These are phyloP conservation scores for Tetranychus urticae DNA, from an alignment of 1,140 invertebrate genomes.

Conservation along the genomic window DNA sequence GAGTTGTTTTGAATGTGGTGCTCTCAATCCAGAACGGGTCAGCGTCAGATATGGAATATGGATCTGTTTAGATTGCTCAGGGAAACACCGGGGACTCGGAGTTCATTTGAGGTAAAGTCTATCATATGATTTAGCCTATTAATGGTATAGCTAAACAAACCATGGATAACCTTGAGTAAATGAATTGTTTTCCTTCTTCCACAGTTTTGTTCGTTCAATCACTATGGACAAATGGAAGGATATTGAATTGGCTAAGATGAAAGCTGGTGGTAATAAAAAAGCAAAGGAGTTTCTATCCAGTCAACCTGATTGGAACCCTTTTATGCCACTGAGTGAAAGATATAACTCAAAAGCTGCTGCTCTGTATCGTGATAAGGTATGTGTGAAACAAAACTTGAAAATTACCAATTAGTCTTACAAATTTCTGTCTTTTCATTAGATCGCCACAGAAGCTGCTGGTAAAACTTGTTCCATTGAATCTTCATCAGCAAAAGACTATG, in stretches of 20 bases:
- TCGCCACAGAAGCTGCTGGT: constrained; percentile 61
- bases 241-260: constrained; percentile 90
- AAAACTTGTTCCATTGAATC: constrained; percentile 52
- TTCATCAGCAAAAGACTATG: constrained; percentile 36
- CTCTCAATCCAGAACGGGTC: constrained; percentile 96
- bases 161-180: too few relatives aligned
- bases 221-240: constrained; percentile 98
- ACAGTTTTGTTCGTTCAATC: constrained; percentile 78
- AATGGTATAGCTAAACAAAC: too few relatives aligned
- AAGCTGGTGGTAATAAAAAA: constrained; percentile 91
- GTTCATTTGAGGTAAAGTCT: constrained; percentile 53
- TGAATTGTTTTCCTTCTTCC: too few relatives aligned
- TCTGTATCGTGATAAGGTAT: constrained; percentile 78
- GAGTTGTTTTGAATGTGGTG: constrained; percentile 88
- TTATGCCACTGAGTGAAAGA: constrained; percentile 53
- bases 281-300: constrained; percentile 74
- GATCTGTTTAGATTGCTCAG: constrained; percentile 96
- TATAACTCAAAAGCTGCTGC: constrained; percentile 89
- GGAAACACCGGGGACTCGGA: constrained; percentile 82
- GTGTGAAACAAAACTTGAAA: neutral
- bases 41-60: constrained; percentile 99
- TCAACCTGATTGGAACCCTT: constrained; percentile 63
- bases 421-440: constrained; percentile 28
- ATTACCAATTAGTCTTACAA: neutral
- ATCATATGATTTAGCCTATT: too few relatives aligned